These are phyloP conservation scores for Argyrosomus japonicus DNA, from an alignment of 2,113 vertebrate species.

Conservation along the genomic window DNA sequence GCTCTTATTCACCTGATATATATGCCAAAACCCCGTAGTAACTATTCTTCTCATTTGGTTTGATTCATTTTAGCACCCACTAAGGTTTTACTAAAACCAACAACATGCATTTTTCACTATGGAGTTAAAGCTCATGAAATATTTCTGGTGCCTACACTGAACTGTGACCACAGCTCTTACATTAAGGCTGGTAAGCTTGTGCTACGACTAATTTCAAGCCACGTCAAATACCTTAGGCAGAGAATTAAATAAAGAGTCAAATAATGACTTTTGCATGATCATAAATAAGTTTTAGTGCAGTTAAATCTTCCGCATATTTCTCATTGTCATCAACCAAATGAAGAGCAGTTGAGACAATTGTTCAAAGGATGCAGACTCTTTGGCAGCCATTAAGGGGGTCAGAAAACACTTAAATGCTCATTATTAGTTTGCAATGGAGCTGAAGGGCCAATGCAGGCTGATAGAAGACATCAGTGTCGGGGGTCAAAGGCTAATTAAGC, in stretches of 20 bases:
- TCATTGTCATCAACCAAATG: not conserved
- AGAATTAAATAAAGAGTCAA: slow-evolving; percentile 40
- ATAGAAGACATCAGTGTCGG: slow-evolving; percentile 79
- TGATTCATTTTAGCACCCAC: not conserved
- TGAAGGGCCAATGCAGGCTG: slow-evolving; percentile 62
- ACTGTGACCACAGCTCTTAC: slow-evolving; percentile 3
- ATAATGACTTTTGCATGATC: slow-evolving; percentile 44
- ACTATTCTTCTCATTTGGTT: not conserved
- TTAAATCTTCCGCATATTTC: slow-evolving; percentile 38
- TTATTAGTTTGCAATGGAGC: slow-evolving; percentile 74
- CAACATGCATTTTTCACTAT: not conserved
- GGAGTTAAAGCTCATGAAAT: not conserved
- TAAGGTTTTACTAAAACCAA: not conserved
- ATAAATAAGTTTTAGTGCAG: slow-evolving; percentile 31
- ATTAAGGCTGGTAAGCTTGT: not conserved
- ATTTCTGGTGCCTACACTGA: not conserved
- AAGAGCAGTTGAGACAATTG: slow-evolving; percentile 41
- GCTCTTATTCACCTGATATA: not conserved
- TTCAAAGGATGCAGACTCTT: slow-evolving; percentile 67
- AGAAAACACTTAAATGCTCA: slow-evolving; percentile 74
- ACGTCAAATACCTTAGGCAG: slow-evolving; percentile 54
- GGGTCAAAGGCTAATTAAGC: slow-evolving; percentile 90
- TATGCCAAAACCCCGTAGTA: not conserved
- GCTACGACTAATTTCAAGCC: slow-evolving; percentile 53
- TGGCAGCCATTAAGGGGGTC: slow-evolving; percentile 34